Conservation (phyloP, 2,888 invertebrate species). For the Melinaea marsaeus region DNA sequence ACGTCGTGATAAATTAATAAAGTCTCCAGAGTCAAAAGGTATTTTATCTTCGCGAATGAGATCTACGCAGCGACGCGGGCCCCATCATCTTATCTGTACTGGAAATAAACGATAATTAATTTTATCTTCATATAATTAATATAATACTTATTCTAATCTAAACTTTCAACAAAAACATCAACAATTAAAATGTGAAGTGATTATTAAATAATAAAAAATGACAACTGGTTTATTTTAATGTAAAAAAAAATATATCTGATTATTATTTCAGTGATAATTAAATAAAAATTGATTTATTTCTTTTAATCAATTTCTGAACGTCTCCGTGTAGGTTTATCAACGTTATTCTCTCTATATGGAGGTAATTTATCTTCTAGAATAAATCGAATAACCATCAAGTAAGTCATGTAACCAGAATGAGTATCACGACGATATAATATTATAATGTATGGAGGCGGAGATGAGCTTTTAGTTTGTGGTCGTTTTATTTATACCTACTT, state of each 20-base stretch:
- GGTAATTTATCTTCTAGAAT: slow-evolving; percentile 21
- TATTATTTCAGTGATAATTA: slow-evolving; percentile 2
- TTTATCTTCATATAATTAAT: slow-evolving; percentile 30
- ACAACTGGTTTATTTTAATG: no score
- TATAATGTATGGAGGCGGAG: slow-evolving; percentile 9
- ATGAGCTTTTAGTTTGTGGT: no score
- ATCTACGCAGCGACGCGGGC: slow-evolving; percentile 39
- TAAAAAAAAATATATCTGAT: neutral
- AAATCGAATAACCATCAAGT: slow-evolving; percentile 21
- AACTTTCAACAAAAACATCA: slow-evolving; percentile 4
- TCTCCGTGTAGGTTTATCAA: slow-evolving; percentile 1
- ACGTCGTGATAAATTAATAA: slow-evolving; percentile 71
- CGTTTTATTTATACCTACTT: no score
- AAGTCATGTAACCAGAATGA: slow-evolving; percentile 14
- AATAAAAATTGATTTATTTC: slow-evolving; percentile 16
- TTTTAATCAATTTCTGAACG: slow-evolving; percentile 17
- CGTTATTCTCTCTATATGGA: slow-evolving; percentile 10
- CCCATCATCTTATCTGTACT: slow-evolving; percentile 37
- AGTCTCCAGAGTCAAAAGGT: slow-evolving; percentile 65
- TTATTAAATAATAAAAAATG: no score
- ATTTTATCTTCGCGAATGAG: slow-evolving; percentile 70
- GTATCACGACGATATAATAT: slow-evolving; percentile 16
- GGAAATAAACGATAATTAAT: slow-evolving; percentile 45
- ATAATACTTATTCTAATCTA: slow-evolving; percentile 13
- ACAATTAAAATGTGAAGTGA: neutral